Conservation (phyloP, 2,888 invertebrate species). For the Epirrita christyi region DNA sequence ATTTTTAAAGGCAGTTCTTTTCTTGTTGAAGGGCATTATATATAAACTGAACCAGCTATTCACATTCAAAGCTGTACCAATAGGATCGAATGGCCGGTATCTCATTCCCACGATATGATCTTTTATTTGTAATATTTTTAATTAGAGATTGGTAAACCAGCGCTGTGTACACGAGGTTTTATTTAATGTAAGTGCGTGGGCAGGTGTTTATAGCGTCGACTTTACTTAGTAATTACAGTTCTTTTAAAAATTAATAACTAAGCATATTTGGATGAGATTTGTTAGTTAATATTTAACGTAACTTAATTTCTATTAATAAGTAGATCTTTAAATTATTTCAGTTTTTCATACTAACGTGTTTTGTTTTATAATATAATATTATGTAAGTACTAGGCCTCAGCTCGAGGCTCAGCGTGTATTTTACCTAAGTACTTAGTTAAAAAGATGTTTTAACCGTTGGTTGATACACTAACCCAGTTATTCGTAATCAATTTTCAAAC, state of each 20-base stretch:
- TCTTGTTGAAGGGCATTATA: too few relatives aligned
- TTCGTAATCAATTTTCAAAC: too few relatives aligned
- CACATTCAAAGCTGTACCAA: conserved; percentile 2
- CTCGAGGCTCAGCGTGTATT: too few relatives aligned
- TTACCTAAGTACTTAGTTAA: too few relatives aligned
- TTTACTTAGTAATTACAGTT: conserved; percentile 11
- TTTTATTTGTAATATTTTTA: conserved; percentile 31
- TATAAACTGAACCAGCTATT: conserved; percentile 1
- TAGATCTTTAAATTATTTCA: too few relatives aligned
- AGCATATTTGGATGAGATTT: background rate
- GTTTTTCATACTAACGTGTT: too few relatives aligned
- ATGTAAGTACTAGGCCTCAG: too few relatives aligned
- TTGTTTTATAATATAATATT: too few relatives aligned
- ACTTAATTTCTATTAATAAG: background rate
- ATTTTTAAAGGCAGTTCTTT: too few relatives aligned
- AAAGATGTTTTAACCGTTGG: too few relatives aligned
- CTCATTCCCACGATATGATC: conserved; percentile 38
- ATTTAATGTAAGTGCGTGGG: conserved; percentile 20
- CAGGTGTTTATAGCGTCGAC: conserved; percentile 11
- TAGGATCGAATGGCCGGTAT: conserved; percentile 33
- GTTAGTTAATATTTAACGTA: conserved; percentile 6
- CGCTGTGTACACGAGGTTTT: conserved; percentile 1
- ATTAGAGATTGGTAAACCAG: conserved; percentile 30
- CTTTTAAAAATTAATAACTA: background rate
- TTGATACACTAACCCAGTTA: too few relatives aligned